Evolutionary conservation across 2,888 invertebrate species (phyloP), one percentile per base, ranked within the genome.

Genomic region (Sminthurinus aureus): DNA sequence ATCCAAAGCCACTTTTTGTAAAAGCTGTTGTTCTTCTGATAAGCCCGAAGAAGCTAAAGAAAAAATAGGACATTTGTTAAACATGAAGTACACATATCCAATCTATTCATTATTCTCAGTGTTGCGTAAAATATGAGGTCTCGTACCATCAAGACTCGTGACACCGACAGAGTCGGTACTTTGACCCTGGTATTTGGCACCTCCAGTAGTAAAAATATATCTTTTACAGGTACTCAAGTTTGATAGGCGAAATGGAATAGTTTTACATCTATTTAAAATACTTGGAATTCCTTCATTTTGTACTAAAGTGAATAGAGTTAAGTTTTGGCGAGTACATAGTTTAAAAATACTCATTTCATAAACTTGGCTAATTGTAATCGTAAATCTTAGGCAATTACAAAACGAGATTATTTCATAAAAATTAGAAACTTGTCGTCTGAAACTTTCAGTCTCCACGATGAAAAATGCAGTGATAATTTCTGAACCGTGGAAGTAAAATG

Each of bases 1-100:
- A 83, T 92, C 90, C 79, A 89, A 86, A 6, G 93, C 92, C 83
- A 92, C 89, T 82, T 90, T 89, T 86, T 92, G 92, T 24, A 93
- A 91, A 84, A 92, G 91, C 81, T 89, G 89, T 86, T 92, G 91
- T 83, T 92, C 92, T 52, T 91, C 90, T 52, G 89, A 90, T 51
- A 93, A 89, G 12, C 92, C 92, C 85, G 90, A 86, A 1, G 91
- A 89, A 13, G 91, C 90, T 90, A 83, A 22, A 81, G 78, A 24
- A 18, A 24, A 64, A 76, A 26, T 4, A 69, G 4, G n/a, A 12
- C 24, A 69, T 12, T n/a, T 20, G 3, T 69, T 20, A 69, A 69
- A 69, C 18, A 18, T 58, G 15, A 58, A 3, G 2, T 2, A 58
- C 9, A 58, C 0, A 58, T 58, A 58, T 58, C 15, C 9, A 58